phyloP scores from a whole-genome alignment of 2,797 vertebrate species.

The Dicrostonyx torquatus region DNA sequence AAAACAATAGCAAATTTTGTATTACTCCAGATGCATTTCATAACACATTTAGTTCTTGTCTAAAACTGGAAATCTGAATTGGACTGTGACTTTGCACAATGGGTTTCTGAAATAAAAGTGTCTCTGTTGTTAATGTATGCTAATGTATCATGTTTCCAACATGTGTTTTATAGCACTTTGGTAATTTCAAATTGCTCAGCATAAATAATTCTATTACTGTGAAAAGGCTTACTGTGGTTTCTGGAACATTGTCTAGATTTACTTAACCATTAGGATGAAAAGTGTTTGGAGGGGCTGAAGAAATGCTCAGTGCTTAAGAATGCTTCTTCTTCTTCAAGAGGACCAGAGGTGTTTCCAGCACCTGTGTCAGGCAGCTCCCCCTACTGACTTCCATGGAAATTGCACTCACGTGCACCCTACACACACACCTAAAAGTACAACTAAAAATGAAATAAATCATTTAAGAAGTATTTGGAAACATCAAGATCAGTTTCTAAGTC shows the following conservation, averaged over 20 bases:
- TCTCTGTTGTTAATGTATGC: neutral
- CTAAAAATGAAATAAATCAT: neutral
- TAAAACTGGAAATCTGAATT: constrained; percentile 13
- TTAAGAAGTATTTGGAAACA: constrained; percentile 15
- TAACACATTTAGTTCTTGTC: neutral
- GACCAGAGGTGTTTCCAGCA: neutral
- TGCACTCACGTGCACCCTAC: neutral
- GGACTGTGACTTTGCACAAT: neutral
- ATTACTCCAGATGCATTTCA: neutral
- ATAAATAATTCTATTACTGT: constrained; percentile 4
- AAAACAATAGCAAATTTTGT: neutral
- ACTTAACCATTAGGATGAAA: constrained; percentile 29
- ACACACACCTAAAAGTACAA: neutral
- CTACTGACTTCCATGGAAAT: neutral
- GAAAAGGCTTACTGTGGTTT: constrained; percentile 2
- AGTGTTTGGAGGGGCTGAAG: neutral
- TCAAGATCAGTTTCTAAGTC: neutral
- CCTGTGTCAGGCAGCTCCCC: neutral
- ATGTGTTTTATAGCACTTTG: neutral
- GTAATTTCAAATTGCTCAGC: constrained; percentile 32
- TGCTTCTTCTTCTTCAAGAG: neutral
- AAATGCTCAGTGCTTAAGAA: too few relatives aligned
- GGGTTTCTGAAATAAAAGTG: constrained; percentile 29
- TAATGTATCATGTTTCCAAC: neutral
- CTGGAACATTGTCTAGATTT: neutral